These are phyloP conservation scores for Tachyglossus aculeatus DNA, from an alignment of 2,797 vertebrate species.

Conservation along the genomic window DNA sequence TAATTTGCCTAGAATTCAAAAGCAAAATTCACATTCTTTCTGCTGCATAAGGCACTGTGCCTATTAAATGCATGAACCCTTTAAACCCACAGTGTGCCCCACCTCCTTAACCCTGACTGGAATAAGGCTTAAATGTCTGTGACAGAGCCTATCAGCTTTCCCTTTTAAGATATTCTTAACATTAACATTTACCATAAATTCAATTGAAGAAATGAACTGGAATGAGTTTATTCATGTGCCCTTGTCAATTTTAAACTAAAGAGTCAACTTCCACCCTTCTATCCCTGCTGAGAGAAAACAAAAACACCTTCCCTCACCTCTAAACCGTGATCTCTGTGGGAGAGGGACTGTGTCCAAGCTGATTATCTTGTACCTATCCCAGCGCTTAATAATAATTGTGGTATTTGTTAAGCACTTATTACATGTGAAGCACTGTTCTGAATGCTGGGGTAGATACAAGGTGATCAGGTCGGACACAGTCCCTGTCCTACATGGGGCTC, in stretches of 20 bases:
- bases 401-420: too few species aligned
- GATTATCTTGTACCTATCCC: too few species aligned
- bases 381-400: too few species aligned
- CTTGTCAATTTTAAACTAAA: neutral
- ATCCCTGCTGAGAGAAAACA: too few species aligned
- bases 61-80: slow-evolving; percentile 67
- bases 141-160: slow-evolving; percentile 20
- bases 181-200: slow-evolving; percentile 37
- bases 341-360: too few species aligned
- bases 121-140: slow-evolving; percentile 56
- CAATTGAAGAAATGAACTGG: slow-evolving; percentile 12
- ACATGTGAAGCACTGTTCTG: too few species aligned
- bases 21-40: slow-evolving; percentile 65
- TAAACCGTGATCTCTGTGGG: too few species aligned
- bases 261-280: too few species aligned
- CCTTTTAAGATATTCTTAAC: slow-evolving; percentile 47
- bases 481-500: too few species aligned
- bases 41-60: slow-evolving; percentile 59
- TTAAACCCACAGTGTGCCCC: slow-evolving; percentile 61
- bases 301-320: too few species aligned
- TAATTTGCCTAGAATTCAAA: slow-evolving; percentile 69
- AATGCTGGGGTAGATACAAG: too few species aligned
- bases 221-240: neutral
- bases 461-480: too few species aligned
- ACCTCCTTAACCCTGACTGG: slow-evolving; percentile 56